Evolutionary conservation across 2,888 invertebrate species (phyloP).

Genomic region (Hirtodrosophila alboralis): DNA sequence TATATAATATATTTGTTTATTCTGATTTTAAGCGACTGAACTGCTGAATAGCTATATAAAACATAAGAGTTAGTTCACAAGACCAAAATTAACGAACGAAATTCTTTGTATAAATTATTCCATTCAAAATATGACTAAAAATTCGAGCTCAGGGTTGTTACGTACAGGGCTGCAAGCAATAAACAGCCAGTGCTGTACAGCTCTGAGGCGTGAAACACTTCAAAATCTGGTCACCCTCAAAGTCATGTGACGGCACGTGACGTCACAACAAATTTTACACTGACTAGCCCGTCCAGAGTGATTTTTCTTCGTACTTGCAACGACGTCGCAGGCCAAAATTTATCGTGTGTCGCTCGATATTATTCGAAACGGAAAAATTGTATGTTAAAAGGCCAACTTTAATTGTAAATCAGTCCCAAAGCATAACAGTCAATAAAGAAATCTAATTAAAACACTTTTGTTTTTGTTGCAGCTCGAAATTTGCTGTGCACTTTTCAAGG

Average conservation of each 20-base stretch:
- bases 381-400: conserved; percentile 50
- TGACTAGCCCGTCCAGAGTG: conserved; percentile 52
- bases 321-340: conserved; percentile 73
- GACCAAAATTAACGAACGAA: no score
- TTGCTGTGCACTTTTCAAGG: conserved; percentile 76
- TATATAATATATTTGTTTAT: no score
- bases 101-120: no score
- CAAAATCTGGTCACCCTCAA: conserved; percentile 52
- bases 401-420: conserved; percentile 1
- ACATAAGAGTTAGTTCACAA: no score
- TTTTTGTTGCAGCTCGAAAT: conserved; percentile 71
- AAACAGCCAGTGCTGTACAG: conserved; percentile 18
- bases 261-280: conserved; percentile 71
- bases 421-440: conserved; percentile 5
- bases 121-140: conserved; percentile 42
- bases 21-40: no score
- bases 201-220: background rate
- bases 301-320: conserved; percentile 74
- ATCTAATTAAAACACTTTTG: conserved; percentile 26
- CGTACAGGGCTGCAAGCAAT: conserved; percentile 16
- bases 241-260: conserved; percentile 78
- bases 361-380: conserved; percentile 74
- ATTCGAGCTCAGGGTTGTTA: conserved; percentile 33
- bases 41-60: no score
- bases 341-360: conserved; percentile 76